Evolutionary conservation across 2,888 invertebrate species (phyloP).

Genomic region (Calliopum simillimum): DNA sequence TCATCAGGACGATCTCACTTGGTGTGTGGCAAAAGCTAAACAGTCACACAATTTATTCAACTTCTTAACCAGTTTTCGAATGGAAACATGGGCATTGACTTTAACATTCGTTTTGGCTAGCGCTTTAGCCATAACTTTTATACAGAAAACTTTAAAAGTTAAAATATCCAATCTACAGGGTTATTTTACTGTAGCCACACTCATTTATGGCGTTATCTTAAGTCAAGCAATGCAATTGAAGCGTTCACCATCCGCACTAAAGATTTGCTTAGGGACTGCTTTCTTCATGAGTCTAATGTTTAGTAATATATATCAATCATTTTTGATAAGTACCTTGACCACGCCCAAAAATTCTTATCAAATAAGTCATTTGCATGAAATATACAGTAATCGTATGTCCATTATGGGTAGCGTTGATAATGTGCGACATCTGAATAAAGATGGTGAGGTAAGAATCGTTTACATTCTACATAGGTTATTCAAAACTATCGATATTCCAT

Average conservation of each 20-base stretch:
- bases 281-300: conserved; percentile 58
- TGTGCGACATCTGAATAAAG: conserved; percentile 58
- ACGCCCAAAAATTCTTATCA: conserved; percentile 59
- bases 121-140: conserved; percentile 48
- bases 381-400: conserved; percentile 56
- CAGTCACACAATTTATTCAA: conserved; percentile 58
- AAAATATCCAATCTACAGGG: conserved; percentile 38
- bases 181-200: conserved; percentile 46
- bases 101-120: conserved; percentile 49
- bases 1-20: conserved; percentile 65
- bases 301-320: conserved; percentile 62
- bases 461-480: background rate
- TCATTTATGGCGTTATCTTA: conserved; percentile 52
- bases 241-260: conserved; percentile 46
- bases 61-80: conserved; percentile 55
- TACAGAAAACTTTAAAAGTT: conserved; percentile 45
- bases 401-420: conserved; percentile 61
- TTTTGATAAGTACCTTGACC: conserved; percentile 63
- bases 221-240: conserved; percentile 48
- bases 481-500: background rate
- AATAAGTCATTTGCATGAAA: conserved; percentile 55
- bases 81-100: conserved; percentile 47
- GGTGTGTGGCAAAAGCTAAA: conserved; percentile 63
- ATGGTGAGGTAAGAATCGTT: conserved; percentile 55
- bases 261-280: conserved; percentile 48